Percentiles rank a stretch among this genome's conserved stretches.
Evolutionary conservation across 2,797 vertebrate species (phyloP).

Genomic region (Geotria australis): DNA sequence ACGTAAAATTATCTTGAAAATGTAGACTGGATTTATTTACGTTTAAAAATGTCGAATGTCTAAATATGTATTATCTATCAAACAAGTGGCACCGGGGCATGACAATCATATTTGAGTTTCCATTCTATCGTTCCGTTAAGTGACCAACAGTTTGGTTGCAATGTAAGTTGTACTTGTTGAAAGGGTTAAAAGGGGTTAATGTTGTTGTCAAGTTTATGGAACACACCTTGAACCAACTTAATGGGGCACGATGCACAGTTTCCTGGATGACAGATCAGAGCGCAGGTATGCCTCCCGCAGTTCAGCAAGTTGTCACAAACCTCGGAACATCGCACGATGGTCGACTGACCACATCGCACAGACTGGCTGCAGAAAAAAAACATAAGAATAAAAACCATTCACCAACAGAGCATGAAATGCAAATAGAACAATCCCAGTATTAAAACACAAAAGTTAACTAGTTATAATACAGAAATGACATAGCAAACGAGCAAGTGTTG

Average conservation of each 20-base stretch:
- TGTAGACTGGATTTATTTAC: too few species aligned
- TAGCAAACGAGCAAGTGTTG: slow-evolving; percentile 1
- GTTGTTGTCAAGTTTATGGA: too few species aligned
- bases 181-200: too few species aligned
- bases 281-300: slow-evolving; percentile 51
- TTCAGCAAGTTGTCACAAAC: slow-evolving; percentile 41
- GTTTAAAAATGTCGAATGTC: too few species aligned
- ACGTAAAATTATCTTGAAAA: too few species aligned
- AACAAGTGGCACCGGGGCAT: too few species aligned
- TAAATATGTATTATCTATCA: too few species aligned
- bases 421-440: neutral
- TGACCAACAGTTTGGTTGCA: too few species aligned
- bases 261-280: slow-evolving; percentile 51
- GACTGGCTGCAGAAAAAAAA: slow-evolving; percentile 27
- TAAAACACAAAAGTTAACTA: neutral
- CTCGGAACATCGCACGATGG: slow-evolving; percentile 35
- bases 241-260: slow-evolving; percentile 47
- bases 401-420: neutral
- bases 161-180: too few species aligned
- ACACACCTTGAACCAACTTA: slow-evolving; percentile 35
- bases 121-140: too few species aligned
- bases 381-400: neutral
- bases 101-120: too few species aligned
- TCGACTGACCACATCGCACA: slow-evolving; percentile 55
- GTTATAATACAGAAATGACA: neutral